Evolutionary conservation across 2,888 invertebrate species (phyloP).

Genomic region (Nymphalis polychloros): DNA sequence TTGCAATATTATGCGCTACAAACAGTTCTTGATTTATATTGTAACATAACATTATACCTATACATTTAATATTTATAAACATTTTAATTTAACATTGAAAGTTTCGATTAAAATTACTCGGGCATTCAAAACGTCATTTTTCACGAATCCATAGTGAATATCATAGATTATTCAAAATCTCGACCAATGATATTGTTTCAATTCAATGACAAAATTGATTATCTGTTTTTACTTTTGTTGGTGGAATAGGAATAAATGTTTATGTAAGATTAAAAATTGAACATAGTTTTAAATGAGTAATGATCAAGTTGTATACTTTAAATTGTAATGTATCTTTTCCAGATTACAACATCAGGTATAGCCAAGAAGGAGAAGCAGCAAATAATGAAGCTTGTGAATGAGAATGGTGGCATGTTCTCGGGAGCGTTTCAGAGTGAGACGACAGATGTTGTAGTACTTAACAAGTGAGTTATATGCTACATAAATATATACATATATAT

Average conservation of each 20-base stretch:
- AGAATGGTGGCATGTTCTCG: slow-evolving; percentile 86
- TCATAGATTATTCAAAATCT: too few relatives aligned
- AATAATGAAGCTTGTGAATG: slow-evolving; percentile 85
- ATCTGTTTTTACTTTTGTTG: too few relatives aligned
- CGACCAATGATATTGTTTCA: too few relatives aligned
- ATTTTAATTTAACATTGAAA: not conserved
- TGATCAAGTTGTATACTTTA: too few relatives aligned
- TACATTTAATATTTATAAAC: not conserved
- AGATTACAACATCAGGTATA: slow-evolving; percentile 90
- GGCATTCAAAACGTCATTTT: too few relatives aligned
- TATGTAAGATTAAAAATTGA: too few relatives aligned
- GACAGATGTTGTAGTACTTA: slow-evolving; percentile 81
- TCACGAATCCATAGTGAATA: too few relatives aligned
- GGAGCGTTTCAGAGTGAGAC: slow-evolving; percentile 77
- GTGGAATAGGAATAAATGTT: too few relatives aligned
- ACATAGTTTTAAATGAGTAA: too few relatives aligned
- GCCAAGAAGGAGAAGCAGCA: slow-evolving; percentile 82
- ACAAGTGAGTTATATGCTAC: slow-evolving; percentile 67
- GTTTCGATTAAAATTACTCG: not conserved
- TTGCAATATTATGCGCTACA: not conserved
- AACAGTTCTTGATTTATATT: not conserved
- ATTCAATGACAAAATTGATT: too few relatives aligned
- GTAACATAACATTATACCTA: not conserved
- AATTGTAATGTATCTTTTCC: slow-evolving; percentile 56
- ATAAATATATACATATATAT: too few relatives aligned